These are phyloP conservation scores for Chloroceryle aenea DNA, from an alignment of 2,113 vertebrate species.

Conservation along the genomic window DNA sequence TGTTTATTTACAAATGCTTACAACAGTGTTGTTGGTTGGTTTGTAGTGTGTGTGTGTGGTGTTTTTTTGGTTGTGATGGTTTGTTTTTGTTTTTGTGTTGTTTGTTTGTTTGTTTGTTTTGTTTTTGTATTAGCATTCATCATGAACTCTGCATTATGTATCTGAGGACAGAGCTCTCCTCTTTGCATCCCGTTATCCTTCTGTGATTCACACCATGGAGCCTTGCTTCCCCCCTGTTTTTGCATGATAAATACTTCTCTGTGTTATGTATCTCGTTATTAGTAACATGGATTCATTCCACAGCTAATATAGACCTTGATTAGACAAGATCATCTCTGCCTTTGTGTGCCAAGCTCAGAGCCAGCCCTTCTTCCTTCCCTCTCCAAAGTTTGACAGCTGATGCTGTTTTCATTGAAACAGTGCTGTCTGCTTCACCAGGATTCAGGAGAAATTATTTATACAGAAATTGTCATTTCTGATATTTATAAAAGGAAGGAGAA, in stretches of 20 bases:
- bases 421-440: background rate
- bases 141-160: fast-evolving
- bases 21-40: too few relatives aligned
- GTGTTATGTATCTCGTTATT: background rate
- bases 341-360: background rate
- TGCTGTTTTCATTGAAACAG: conserved; percentile 8
- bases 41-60: too few relatives aligned
- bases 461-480: conserved; percentile 9
- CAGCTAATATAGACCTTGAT: conserved; percentile 13
- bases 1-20: background rate
- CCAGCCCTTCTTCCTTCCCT: background rate
- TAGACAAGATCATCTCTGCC: conserved; percentile 9
- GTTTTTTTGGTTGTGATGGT: too few relatives aligned
- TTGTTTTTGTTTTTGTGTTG: too few relatives aligned
- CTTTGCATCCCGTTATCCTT: background rate
- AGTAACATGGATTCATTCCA: background rate
- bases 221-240: background rate
- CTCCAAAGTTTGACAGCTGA: conserved; percentile 26
- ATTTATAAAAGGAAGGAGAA: background rate
- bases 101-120: background rate
- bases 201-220: background rate
- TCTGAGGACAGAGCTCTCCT: background rate
- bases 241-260: background rate
- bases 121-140: background rate
- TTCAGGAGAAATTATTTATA: background rate